These are phyloP conservation scores for Drosophila burlai DNA, from an alignment of 1,140 invertebrate genomes.

Conservation along the genomic window DNA sequence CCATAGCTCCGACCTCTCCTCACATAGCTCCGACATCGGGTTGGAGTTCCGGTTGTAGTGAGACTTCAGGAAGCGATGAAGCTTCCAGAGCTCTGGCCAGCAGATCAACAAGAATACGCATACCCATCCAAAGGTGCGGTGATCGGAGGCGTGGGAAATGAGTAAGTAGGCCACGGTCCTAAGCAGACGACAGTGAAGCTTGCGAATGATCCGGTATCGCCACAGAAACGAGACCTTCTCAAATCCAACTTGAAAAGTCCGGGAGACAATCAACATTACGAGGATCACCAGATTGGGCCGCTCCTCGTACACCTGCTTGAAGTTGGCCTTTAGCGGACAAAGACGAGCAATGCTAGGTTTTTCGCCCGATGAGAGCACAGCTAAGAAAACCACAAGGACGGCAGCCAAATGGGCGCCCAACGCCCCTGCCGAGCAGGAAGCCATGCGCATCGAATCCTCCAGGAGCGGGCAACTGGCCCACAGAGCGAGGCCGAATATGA, in stretches of 20 bases:
- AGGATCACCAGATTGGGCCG: neutral
- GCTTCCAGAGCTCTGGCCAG: neutral
- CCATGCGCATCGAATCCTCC: neutral
- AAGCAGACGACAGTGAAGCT: neutral
- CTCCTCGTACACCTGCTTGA: constrained; percentile 12
- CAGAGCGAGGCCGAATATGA: neutral
- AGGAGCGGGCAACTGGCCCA: constrained; percentile 4
- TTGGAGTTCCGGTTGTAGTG: neutral
- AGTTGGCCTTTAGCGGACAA: neutral
- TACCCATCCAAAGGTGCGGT: neutral
- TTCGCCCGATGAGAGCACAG: neutral
- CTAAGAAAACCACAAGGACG: neutral
- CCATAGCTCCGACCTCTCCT: no score
- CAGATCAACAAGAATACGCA: neutral
- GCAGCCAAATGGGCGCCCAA: constrained; percentile 19
- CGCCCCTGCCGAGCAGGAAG: neutral
- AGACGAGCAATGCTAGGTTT: neutral
- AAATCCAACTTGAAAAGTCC: neutral
- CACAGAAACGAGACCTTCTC: neutral
- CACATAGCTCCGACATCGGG: neutral
- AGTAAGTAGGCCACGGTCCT: neutral
- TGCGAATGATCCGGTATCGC: neutral
- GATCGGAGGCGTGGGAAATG: constrained; percentile 11
- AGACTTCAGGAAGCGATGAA: neutral
- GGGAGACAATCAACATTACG: neutral